Percentiles rank a stretch among this genome's conserved stretches.
phyloP scores from a whole-genome alignment of 2,113 vertebrate genomes.

The Meriones unguiculatus region DNA sequence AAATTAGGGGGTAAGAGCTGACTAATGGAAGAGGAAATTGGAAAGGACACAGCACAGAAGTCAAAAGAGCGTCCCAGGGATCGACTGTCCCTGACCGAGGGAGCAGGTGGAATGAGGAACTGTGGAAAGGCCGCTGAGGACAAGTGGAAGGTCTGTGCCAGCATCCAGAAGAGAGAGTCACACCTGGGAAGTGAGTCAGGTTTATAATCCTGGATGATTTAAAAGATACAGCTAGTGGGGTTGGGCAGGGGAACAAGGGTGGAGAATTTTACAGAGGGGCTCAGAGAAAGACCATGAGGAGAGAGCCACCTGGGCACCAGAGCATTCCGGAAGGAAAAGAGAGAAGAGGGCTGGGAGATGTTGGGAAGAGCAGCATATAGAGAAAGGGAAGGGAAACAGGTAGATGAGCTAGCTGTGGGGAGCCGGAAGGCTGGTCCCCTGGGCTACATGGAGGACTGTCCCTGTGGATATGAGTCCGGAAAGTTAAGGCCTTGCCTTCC shows the following conservation, averaged over 20 bases:
- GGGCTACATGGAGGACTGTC: background rate
- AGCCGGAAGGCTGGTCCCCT: background rate
- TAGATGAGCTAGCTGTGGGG: background rate
- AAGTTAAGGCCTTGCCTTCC: background rate
- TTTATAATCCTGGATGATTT: background rate
- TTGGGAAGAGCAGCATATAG: background rate
- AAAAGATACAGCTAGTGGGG: background rate
- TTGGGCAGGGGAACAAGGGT: background rate
- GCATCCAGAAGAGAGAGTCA: background rate
- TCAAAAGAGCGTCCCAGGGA: background rate
- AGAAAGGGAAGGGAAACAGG: background rate
- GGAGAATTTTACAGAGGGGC: too few relatives aligned
- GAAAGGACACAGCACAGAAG: background rate
- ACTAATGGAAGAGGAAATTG: background rate
- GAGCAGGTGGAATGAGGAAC: background rate
- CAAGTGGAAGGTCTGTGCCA: background rate
- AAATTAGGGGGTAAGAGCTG: fast-evolving
- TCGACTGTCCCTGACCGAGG: background rate
- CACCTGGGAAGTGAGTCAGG: background rate
- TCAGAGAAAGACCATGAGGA: background rate
- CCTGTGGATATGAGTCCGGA: background rate
- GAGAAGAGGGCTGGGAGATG: background rate
- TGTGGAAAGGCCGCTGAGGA: background rate
- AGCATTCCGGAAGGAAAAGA: background rate
- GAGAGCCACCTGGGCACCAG: background rate